Conservation (phyloP, 2,888 invertebrate species). For the Watsonalla cultraria region DNA sequence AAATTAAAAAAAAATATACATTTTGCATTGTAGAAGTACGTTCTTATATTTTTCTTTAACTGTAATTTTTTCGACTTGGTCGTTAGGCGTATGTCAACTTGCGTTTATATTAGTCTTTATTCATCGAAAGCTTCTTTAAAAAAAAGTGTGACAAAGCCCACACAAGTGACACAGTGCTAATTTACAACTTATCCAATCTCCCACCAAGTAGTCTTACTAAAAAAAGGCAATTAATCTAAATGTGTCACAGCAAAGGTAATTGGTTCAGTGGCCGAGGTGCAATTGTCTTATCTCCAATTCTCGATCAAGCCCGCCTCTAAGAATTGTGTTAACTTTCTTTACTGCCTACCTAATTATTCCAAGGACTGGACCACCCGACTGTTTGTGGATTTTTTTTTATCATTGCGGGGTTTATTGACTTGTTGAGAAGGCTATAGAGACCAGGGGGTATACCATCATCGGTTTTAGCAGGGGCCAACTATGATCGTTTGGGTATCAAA, state of each 20-base stretch:
- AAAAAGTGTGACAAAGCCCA: neutral
- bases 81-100: too few relatives aligned
- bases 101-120: too few relatives aligned
- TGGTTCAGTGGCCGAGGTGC: conserved; percentile 24
- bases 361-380: conserved; percentile 30
- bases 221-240: conserved; percentile 41
- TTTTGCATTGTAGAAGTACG: too few relatives aligned
- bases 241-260: conserved; percentile 50
- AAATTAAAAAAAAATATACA: too few relatives aligned
- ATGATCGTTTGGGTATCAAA: too few relatives aligned
- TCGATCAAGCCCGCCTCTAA: conserved; percentile 39
- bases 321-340: conserved; percentile 33
- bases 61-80: too few relatives aligned
- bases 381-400: neutral
- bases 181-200: conserved; percentile 16
- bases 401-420: neutral
- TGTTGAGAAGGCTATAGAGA: neutral
- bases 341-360: conserved; percentile 13
- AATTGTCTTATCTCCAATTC: conserved; percentile 38
- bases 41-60: too few relatives aligned
- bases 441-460: too few relatives aligned
- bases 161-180: conserved; percentile 3
- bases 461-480: too few relatives aligned
- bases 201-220: too few relatives aligned
- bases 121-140: too few relatives aligned